Base-by-base conservation (phyloP, 2,113 vertebrate genomes). In the Sorex fumeus region DNA sequence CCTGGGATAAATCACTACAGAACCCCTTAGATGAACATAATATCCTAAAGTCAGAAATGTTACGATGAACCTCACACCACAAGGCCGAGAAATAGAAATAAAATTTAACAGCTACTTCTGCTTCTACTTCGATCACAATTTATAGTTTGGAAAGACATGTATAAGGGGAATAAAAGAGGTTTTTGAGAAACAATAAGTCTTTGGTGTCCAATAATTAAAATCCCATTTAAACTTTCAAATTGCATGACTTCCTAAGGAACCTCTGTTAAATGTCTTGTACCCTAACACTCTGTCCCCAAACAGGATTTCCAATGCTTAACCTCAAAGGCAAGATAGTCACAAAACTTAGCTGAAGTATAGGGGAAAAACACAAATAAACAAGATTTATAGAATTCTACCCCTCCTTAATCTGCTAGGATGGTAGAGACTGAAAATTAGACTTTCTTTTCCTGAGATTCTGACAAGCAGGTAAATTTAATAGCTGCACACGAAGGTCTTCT, bases 171-270 rank as follows among this genome's bases (percentile, higher is more conserved):
- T 87, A 79, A 92, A 88, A 93, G n/a, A 15, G 8, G 83, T 64
- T 5, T 64, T 91, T 92, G 60, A n/a, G 30, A 69, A 50, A 27
- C 71, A 88, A 90, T 85, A 74, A 67, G 76, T 71, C 71, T 91
- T 93, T 53, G 84, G 62, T 82, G 62, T 74, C 64, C 57, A 47
- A 62, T 62, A 83, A 70, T 89, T 62, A 92, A 74, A 93, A 87
- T 57, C 79, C 87, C 87, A 92, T 87, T 28, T 32, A 84, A 91
- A 25, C 23, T 36, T 70, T 82, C 40, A 88, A 43, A 80, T n/a
- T 74, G 13, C 36, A 27, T 32, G 71, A 23, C 50, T 93, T 72
- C 84, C 83, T 19, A 7, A 53, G 34, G 83, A 77, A 40, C 72
- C 64, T 21, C 28, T 10, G 21, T 16, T 53, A 81, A 84, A 76